phyloP scores from a whole-genome alignment of 2,888 invertebrate species.

The Branchipolynoe longqiensis region DNA sequence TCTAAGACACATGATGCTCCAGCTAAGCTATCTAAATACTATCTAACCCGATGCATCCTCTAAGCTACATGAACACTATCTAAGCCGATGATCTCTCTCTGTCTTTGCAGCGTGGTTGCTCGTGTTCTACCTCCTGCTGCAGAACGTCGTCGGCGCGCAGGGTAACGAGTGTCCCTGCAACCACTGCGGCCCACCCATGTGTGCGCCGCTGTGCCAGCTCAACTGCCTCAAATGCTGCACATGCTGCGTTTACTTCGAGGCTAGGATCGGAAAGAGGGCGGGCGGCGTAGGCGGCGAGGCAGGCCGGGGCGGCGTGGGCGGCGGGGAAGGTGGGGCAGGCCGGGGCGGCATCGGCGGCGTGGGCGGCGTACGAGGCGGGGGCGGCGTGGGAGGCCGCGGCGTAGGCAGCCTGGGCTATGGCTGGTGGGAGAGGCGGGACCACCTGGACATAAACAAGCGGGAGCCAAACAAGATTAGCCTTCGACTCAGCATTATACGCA shows the following conservation, averaged over 20 bases:
- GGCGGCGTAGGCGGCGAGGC: background rate
- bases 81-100: no score
- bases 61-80: no score
- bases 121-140: background rate
- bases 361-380: background rate
- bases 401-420: background rate
- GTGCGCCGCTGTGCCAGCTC: conserved; percentile 55
- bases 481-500: conserved; percentile 30
- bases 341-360: background rate
- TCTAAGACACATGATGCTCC: no score
- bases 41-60: no score
- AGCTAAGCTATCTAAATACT: no score
- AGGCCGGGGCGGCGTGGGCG: background rate
- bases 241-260: conserved; percentile 64
- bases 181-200: conserved; percentile 58
- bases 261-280: conserved; percentile 60
- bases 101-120: background rate
- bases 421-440: background rate
- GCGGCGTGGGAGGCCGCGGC: background rate
- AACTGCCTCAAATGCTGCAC: conserved; percentile 64
- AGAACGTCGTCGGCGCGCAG: background rate
- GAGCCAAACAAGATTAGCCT: conserved; percentile 37
- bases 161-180: conserved; percentile 42
- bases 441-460: conserved; percentile 25
- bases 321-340: background rate